phyloP scores from a whole-genome alignment of 1,140 invertebrate genomes.

The Drosophila grimshawi region DNA sequence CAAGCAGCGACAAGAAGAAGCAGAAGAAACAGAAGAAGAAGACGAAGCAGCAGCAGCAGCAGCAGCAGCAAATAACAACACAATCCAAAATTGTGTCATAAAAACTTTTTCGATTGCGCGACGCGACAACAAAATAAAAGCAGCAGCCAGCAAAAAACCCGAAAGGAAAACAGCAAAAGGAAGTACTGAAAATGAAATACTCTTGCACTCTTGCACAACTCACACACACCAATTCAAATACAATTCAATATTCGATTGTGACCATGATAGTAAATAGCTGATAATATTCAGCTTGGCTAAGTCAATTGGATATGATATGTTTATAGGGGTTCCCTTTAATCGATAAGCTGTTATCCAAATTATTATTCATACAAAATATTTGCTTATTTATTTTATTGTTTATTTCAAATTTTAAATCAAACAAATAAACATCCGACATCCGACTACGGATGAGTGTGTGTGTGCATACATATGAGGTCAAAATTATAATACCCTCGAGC shows the following conservation, averaged over 20 bases:
- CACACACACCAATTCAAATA: not conserved
- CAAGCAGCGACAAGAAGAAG: conserved; percentile 51
- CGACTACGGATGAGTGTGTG: not conserved
- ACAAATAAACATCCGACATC: not conserved
- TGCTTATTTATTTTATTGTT: too few species aligned
- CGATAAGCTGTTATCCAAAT: too few species aligned
- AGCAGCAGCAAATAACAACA: conserved; percentile 62
- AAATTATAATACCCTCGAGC: not conserved
- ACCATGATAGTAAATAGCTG: too few species aligned
- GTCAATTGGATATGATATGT: too few species aligned
- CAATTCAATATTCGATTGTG: not conserved
- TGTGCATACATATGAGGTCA: not conserved
- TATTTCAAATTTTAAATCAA: too few species aligned
- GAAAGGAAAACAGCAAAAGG: conserved; percentile 9
- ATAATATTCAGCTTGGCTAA: too few species aligned
- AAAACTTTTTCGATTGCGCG: conserved; percentile 80
- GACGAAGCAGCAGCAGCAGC: not conserved
- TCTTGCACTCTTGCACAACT: not conserved
- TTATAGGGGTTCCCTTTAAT: too few species aligned
- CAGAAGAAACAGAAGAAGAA: conserved; percentile 11
- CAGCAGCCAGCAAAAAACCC: conserved; percentile 5
- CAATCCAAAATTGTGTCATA: conserved; percentile 80
- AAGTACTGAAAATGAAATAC: conserved; percentile 7
- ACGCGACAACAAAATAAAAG: conserved; percentile 45
- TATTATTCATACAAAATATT: too few species aligned